A percentile compares a stretch with the other conserved stretches of the same genome.
Evolutionary conservation across 2,888 invertebrate species (phyloP).

Genomic region (Stramonita haemastoma): DNA sequence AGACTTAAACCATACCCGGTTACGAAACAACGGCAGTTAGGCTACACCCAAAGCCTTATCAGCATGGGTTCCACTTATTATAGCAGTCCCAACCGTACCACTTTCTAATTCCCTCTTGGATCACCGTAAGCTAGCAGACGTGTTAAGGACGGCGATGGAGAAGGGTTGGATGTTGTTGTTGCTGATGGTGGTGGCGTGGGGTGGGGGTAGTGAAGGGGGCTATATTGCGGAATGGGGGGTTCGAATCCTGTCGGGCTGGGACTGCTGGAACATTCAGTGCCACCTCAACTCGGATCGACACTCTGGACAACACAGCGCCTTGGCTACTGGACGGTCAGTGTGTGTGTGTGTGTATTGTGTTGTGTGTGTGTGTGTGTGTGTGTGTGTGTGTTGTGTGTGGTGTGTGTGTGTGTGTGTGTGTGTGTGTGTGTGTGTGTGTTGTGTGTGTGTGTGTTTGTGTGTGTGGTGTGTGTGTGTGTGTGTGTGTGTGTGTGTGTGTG

Average conservation of each 20-base stretch:
- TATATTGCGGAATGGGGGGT: slow-evolving; percentile 37
- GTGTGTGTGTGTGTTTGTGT: too few species aligned
- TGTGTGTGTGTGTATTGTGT: not conserved
- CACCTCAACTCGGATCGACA: not conserved
- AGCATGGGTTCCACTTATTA: too few species aligned
- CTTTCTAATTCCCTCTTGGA: too few species aligned
- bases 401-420: too few species aligned
- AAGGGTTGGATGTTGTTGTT: not conserved
- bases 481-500: not conserved
- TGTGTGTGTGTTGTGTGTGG: too few species aligned
- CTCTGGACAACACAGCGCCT: slow-evolving; percentile 9
- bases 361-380: too few species aligned
- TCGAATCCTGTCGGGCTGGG: slow-evolving; percentile 36
- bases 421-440: too few species aligned
- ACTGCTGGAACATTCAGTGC: slow-evolving; percentile 39
- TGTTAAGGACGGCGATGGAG: not conserved
- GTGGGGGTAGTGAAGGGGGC: not conserved
- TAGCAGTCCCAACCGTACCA: too few species aligned
- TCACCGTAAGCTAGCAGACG: not conserved
- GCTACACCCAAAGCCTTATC: too few species aligned
- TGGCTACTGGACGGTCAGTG: slow-evolving; percentile 15
- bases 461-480: not conserved
- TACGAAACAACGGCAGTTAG: too few species aligned
- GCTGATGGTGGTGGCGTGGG: not conserved
- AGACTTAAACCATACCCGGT: too few species aligned